phyloP scores from a whole-genome alignment of 2,113 vertebrate species.

The Phoxinus phoxinus region DNA sequence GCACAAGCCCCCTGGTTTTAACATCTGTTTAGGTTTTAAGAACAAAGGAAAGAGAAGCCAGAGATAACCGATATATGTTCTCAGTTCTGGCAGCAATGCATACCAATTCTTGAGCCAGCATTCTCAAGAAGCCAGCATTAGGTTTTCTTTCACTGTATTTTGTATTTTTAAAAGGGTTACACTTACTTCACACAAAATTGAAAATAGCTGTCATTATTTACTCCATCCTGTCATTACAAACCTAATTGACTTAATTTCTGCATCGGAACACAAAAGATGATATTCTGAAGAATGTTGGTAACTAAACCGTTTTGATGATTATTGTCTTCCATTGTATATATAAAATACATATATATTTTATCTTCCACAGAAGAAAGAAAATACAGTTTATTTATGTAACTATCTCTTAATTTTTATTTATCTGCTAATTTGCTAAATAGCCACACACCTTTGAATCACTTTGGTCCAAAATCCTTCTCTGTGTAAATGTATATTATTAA shows the following conservation, averaged over 20 bases:
- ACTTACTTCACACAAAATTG: not conserved
- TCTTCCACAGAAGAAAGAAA: not conserved
- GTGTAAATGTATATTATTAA: not conserved
- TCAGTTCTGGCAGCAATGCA: slow-evolving; percentile 55
- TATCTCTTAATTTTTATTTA: not conserved
- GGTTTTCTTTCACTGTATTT: not conserved
- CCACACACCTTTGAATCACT: not conserved
- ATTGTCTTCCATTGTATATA: not conserved
- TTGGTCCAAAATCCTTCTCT: not conserved
- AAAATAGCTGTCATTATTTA: not conserved
- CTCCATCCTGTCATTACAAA: not conserved
- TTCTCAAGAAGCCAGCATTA: not conserved
- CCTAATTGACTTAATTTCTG: not conserved
- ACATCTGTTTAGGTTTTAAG: slow-evolving; percentile 68
- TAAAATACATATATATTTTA: not conserved
- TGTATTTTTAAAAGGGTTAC: not conserved
- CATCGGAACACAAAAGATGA: not conserved
- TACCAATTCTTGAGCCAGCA: slow-evolving; percentile 2
- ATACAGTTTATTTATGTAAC: not conserved
- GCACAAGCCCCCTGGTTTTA: slow-evolving; percentile 47
- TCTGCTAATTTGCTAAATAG: not conserved
- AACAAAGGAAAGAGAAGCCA: slow-evolving; percentile 61
- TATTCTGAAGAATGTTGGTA: not conserved
- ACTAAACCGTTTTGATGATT: not conserved
- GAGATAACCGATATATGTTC: slow-evolving; percentile 62